Base-by-base conservation (phyloP, 2,113 vertebrate genomes). In the Hippoglossus stenolepis region DNA sequence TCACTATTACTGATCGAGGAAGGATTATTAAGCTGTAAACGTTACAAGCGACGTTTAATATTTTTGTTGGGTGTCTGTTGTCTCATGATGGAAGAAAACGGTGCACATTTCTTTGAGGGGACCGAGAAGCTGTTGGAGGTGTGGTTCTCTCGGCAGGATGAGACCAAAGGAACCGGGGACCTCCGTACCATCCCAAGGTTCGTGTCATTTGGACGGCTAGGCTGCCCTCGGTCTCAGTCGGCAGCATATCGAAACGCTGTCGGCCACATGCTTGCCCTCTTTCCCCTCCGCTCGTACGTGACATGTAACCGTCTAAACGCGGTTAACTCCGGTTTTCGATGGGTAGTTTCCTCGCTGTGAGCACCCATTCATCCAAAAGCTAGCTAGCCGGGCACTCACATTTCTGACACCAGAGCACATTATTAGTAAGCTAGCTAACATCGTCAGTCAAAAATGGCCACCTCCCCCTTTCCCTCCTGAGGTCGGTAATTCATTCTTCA, bases 91-190 rank as follows among this genome's bases (percentile, higher is more conserved):
- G 96, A 98, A 94, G 97, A 98, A 95, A 97, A 95, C 94, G 93
- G 96, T 97, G 97, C 97, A 96, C 97, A 99, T 95, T 99, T 98
- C 96, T 99, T 99, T 94, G 98, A 99, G 95, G 98, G 97, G 77
- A 99, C 98, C 54, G 97, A 99, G 92, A 99, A 99, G 95, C 96
- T 99, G 88, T 84, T 99, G 96, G 97, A 99, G 94, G 96, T 99
- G 93, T 99, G 98, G 98, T 99, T 99, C 94, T 97, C 96, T 89
- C 95, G 96, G 81, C 95, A 97, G 93, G 97, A 98, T 89, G 95
- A 97, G 82, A 95, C 93, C 93, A 98, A 97, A 92, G 97, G 97
- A 84, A 96, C 96, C 88, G 96, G 97, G 92, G 97, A 99, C 91
- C 96, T 99, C 86, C 97, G 97, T 87, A 96, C 95, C 90, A 99